Percentiles rank a stretch among this genome's conserved stretches.
phyloP scores from a whole-genome alignment of 2,797 vertebrate species.

The Muscicapa striata region DNA sequence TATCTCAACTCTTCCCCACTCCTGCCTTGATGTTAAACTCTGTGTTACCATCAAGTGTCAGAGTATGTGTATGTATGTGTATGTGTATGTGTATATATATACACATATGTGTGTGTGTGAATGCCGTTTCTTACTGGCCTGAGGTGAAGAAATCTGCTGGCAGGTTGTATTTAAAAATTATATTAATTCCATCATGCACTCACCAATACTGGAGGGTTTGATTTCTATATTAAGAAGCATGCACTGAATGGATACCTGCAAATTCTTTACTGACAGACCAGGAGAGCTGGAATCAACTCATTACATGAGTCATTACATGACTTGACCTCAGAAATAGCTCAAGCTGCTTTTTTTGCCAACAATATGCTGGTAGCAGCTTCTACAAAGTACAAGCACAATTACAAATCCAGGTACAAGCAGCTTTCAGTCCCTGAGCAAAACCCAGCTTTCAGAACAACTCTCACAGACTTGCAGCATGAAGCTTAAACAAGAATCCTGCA shows the following conservation, averaged over 20 bases:
- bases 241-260: neutral
- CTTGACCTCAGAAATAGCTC: neutral
- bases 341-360: neutral
- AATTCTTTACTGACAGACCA: neutral
- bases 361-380: neutral
- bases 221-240: neutral
- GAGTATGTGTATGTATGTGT: rapidly evolving
- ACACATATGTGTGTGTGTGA: neutral
- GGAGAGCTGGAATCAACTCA: neutral
- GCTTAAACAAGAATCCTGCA: neutral
- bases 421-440: neutral
- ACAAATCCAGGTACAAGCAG: neutral
- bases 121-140: neutral
- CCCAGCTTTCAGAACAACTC: neutral
- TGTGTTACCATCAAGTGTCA: too few relatives aligned
- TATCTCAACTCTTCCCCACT: neutral
- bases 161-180: neutral
- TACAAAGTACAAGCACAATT: neutral
- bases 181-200: neutral
- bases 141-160: neutral
- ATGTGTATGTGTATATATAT: rapidly evolving
- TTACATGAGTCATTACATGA: neutral
- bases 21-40: neutral
- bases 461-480: neutral
- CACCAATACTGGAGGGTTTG: neutral